Base-by-base conservation (phyloP, 37 sponge, comb jelly and placozoan genomes). In the Cliona cf. orientalis region DNA sequence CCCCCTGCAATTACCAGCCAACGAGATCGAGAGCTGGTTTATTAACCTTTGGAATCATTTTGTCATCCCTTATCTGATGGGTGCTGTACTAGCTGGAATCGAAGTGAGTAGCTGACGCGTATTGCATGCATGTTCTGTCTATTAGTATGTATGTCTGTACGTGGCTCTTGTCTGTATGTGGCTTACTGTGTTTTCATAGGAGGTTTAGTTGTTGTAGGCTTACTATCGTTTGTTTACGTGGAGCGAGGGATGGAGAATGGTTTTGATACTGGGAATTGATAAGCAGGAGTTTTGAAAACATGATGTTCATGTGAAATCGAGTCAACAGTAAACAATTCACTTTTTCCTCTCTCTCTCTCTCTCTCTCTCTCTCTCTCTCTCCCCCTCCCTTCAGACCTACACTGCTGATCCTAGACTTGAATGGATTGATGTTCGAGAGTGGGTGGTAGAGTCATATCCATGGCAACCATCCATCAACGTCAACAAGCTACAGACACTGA, bases 11-110 rank as follows among this genome's bases (percentile, higher is more conserved):
- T 67, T 46, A 38, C 7, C 58, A 6, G 38, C 77, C 17, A 41
- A 65, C 37, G 82, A 88, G 34, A n/a, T 89, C 35, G 93, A 93
- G 82, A 42, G 46, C 62, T 93, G 93, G 93, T 93, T 93, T 56
- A 77, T 93, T 38, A 93, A 72, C 58, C 72, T 88, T 21, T 93
- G 93, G 93, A 93, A 93, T 61, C 89, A 93, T 29, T 93, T 93
- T 63, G 81, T 93, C 33, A 84, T 89, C 32, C 93, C 93, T 25
- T 93, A 93, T 72, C 69, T 93, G 67, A 85, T 80, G 75, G 89
- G 89, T 7, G 74, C 93, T 34, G 81, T 89, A 9, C 81, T 93
- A 83, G 93, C 89, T 28, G 93, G 93, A 42, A 85, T 93, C 31
- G 89, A 93, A 89, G 93, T 93, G 69, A 36, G 80, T n/a, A n/a